Evolutionary conservation across 2,113 vertebrate genomes (phyloP).

Genomic region (Callorhinus ursinus): DNA sequence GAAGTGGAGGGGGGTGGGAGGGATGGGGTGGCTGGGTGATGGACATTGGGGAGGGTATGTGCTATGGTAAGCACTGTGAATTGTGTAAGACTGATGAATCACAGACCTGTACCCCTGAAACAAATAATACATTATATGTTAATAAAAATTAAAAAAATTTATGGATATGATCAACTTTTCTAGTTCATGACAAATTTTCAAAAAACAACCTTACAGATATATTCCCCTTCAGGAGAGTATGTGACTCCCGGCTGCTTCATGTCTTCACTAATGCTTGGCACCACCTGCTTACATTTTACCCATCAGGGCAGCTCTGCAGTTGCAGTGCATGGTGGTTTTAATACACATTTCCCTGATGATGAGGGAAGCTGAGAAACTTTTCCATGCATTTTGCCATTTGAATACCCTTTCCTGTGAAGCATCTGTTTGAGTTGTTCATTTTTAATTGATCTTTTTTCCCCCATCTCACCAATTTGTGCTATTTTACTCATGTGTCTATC

Average conservation of each 20-base stretch:
- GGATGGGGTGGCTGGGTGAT: no score
- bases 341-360: neutral
- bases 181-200: neutral
- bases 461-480: neutral
- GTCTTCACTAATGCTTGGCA: neutral
- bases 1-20: no score
- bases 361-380: neutral
- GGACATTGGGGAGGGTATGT: no score
- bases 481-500: neutral
- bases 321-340: neutral
- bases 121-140: no score
- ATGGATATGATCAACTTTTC: neutral
- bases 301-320: neutral
- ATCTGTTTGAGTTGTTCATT: neutral
- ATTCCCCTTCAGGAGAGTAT: neutral
- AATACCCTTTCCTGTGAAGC: neutral
- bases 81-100: no score
- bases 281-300: fast-evolving
- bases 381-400: neutral
- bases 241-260: neutral
- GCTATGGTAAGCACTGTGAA: no score
- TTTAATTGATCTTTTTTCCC: neutral
- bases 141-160: neutral
- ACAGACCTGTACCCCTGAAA: no score
- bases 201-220: neutral